A percentile compares a stretch with the other conserved stretches of the same genome.
These are phyloP conservation scores for Pandemis corylana DNA, from an alignment of 2,888 invertebrate genomes.

Conservation along the genomic window DNA sequence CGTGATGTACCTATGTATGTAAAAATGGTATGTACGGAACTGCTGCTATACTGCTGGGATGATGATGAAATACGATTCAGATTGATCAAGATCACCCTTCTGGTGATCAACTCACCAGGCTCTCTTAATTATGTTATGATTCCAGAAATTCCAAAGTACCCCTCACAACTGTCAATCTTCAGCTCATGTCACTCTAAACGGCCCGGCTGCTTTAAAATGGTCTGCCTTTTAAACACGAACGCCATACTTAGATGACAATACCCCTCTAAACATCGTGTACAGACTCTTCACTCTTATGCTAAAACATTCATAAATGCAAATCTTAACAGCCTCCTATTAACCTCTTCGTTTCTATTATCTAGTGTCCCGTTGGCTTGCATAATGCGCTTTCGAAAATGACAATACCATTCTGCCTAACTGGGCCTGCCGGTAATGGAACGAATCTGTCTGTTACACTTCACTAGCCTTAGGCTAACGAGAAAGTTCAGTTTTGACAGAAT, in stretches of 20 bases:
- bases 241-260: constrained; percentile 19
- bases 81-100: no score
- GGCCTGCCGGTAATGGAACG: constrained; percentile 48
- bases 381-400: constrained; percentile 25
- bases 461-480: constrained; percentile 44
- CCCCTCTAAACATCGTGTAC: neutral
- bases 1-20: no score
- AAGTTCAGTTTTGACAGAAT: constrained; percentile 42
- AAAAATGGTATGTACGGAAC: no score
- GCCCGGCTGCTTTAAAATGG: neutral
- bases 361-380: constrained; percentile 25
- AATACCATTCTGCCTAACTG: constrained; percentile 42
- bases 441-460: constrained; percentile 52
- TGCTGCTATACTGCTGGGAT: no score
- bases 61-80: no score
- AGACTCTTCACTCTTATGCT: constrained; percentile 16
- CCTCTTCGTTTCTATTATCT: constrained; percentile 1
- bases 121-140: no score
- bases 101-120: no score
- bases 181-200: neutral
- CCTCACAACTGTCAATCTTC: neutral
- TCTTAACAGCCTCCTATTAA: constrained; percentile 17
- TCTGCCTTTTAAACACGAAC: neutral
- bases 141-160: neutral
- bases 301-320: constrained; percentile 29